Evolutionary conservation across 1,140 invertebrate genomes (phyloP).

Genomic region (Andricus grossulariae): DNA sequence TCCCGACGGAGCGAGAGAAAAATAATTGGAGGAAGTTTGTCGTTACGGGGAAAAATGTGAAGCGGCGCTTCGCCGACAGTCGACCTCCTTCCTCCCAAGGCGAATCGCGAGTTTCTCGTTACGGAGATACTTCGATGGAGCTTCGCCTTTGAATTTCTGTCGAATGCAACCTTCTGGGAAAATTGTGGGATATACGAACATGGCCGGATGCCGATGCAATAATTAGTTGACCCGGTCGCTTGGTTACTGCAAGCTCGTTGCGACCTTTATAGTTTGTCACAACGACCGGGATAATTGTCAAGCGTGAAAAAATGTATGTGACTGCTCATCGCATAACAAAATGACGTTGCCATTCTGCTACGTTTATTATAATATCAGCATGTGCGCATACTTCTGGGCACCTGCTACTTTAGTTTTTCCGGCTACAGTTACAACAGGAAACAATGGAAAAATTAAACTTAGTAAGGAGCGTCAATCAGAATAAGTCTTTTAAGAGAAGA

Average conservation of each 20-base stretch:
- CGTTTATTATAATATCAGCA: too few species aligned
- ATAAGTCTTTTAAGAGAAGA: too few species aligned
- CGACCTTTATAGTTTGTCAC: slow-evolving; percentile 1
- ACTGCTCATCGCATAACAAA: too few species aligned
- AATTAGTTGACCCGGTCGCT: slow-evolving; percentile 17
- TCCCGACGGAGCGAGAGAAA: slow-evolving; percentile 63
- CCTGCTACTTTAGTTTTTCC: too few species aligned
- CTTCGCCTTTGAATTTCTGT: slow-evolving; percentile 29
- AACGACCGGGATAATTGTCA: not conserved
- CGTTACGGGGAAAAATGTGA: slow-evolving; percentile 62
- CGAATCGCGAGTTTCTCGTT: slow-evolving; percentile 57
- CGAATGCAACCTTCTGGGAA: slow-evolving; percentile 21
- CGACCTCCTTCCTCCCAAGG: slow-evolving; percentile 41
- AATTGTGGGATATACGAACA: slow-evolving; percentile 4
- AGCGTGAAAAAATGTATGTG: not conserved
- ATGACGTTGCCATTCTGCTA: too few species aligned
- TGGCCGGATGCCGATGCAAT: slow-evolving; percentile 5
- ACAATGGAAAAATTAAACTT: too few species aligned
- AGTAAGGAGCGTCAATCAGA: too few species aligned
- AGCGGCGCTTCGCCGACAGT: slow-evolving; percentile 42
- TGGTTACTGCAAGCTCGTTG: not conserved
- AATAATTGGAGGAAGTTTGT: slow-evolving; percentile 73
- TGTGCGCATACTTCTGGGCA: too few species aligned
- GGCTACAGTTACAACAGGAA: too few species aligned
- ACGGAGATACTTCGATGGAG: slow-evolving; percentile 49